Conservation (phyloP, 2,797 vertebrate genomes). For the Decapterus maruadsi region DNA sequence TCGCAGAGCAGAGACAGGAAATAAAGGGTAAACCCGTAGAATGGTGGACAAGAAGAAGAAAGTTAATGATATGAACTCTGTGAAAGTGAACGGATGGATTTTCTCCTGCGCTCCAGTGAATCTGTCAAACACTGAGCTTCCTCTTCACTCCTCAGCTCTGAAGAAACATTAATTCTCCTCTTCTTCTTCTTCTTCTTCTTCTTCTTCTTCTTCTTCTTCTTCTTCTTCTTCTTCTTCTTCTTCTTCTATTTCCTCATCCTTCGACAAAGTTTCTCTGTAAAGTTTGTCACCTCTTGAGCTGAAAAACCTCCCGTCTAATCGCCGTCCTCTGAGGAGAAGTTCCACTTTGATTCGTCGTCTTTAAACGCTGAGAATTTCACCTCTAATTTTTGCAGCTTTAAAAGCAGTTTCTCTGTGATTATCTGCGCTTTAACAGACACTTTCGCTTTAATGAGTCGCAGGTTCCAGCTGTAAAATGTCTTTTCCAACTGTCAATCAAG, state of each 20-base stretch:
- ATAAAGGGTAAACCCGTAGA: neutral
- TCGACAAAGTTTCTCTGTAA: constrained; percentile 43
- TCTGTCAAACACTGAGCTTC: constrained; percentile 59
- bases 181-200: too few species aligned
- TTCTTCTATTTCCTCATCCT: neutral
- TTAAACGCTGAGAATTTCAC: neutral
- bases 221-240: neutral
- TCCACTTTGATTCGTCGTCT: constrained; percentile 14
- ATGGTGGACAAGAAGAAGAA: neutral
- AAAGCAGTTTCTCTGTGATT: constrained; percentile 7
- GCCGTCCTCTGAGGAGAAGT: constrained; percentile 6
- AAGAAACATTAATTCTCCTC: constrained; percentile 25
- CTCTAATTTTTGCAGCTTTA: constrained; percentile 23
- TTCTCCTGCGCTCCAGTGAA: constrained; percentile 55
- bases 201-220: neutral
- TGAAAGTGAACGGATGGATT: constrained; percentile 48
- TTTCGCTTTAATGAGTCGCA: constrained; percentile 5
- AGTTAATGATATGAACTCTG: constrained; percentile 35
- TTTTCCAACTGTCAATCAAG: neutral
- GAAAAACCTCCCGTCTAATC: constrained; percentile 29
- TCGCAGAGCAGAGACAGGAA: neutral
- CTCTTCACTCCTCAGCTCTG: constrained; percentile 31
- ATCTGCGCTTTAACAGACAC: neutral
- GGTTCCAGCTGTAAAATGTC: neutral
- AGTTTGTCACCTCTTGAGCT: constrained; percentile 14